Percentiles rank a stretch among this genome's conserved stretches.
Conservation (phyloP, 2,797 vertebrate species). For the Pteropus rufus region DNA sequence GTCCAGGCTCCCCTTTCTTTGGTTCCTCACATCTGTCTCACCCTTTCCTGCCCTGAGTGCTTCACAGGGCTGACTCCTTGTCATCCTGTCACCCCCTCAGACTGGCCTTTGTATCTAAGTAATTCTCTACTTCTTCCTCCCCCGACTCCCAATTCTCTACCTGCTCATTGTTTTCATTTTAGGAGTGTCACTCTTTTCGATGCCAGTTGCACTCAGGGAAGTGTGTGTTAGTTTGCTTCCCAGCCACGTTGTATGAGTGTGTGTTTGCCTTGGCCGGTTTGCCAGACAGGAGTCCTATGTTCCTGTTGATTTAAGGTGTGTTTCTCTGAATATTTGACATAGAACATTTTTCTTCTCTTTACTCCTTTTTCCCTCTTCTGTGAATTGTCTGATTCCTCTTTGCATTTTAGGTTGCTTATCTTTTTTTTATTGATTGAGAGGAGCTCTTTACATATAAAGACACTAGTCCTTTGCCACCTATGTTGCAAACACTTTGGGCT, state of each 20-base stretch:
- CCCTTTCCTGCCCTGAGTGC: background rate
- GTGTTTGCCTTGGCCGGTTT: background rate
- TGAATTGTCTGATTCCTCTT: background rate
- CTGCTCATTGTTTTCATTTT: background rate
- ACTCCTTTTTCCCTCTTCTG: background rate
- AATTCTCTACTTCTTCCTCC: background rate
- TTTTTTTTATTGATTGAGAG: background rate
- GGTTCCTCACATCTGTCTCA: background rate
- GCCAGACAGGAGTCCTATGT: background rate
- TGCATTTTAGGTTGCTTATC: background rate
- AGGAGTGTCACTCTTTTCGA: background rate
- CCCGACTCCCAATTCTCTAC: background rate
- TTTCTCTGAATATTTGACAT: background rate
- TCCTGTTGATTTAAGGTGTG: background rate
- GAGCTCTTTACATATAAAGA: constrained; percentile 16
- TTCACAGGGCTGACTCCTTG: background rate
- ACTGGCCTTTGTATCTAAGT: background rate
- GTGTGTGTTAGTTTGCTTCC: background rate
- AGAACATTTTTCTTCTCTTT: background rate
- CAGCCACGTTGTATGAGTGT: fast-evolving
- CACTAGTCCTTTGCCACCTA: background rate
- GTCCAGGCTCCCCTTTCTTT: background rate
- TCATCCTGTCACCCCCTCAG: background rate
- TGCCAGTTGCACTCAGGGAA: background rate
- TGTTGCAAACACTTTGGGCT: background rate